Evolutionary conservation across 92 coral and sea anemone species (phyloP), one percentile per base, ranked within the genome.

Genomic region (Porites lobata): DNA sequence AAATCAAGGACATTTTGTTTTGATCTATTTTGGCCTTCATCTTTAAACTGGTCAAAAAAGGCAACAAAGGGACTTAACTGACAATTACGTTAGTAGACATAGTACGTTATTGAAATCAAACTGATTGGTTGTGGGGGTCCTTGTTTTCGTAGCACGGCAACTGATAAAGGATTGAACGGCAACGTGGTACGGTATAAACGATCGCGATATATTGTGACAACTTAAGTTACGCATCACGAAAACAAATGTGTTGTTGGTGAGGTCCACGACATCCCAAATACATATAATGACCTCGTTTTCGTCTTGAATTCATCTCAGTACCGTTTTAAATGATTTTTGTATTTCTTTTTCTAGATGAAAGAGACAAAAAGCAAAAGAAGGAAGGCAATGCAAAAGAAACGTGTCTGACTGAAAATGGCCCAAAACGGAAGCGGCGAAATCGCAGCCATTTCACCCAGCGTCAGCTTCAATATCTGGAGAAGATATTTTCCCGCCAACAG

Each of bases 361-460:
- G 29, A 9, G 17, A 15, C 69, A 21, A n/a, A 9, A 82, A 82
- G 20, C 47, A 82, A 51, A 43, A 70, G 8, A 70, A 29, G 13
- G 61, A 62, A 24, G 22, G 32, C 15, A 53, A 6, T 2, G 61
- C 58, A 5, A 56, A 53, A 82, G 77, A 82, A 43, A 82, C 86
- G 78, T 71, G 78, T 69, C 54, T 29, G 2, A n/a, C 22, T 59
- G 78, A 82, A 15, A 82, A 71, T 11, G 29, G 6, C 1, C 86
- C 77, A 1, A 82, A 82, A 20, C 86, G 86, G 86, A 82, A 82
- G 59, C 86, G 86, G 84, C 92, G 98, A 54, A 88, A 85, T 87
- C 92, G 98, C 78, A 95, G 98, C 69, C 98, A 95, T 72, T 95
- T 95, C 78, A 93, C 98, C 8, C 98, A 95, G 87, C 90, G 93